phyloP scores from a whole-genome alignment of 2,888 invertebrate genomes.

The Caenorhabditis afra region DNA sequence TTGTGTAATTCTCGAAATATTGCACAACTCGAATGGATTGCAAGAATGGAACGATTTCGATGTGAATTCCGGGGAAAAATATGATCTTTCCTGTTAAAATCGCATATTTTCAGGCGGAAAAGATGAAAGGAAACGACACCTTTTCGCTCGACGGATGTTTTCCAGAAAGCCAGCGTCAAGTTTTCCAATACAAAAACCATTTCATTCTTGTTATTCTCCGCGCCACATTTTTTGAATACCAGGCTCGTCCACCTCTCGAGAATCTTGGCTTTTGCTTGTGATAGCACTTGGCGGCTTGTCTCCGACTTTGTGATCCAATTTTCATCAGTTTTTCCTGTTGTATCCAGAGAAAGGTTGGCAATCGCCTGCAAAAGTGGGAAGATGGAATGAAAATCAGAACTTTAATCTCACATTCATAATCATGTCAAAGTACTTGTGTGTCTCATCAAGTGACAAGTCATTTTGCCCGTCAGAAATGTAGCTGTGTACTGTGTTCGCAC shows the following conservation, averaged over 20 bases:
- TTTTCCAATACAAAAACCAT: constrained; percentile 50
- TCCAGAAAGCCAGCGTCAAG: constrained; percentile 66
- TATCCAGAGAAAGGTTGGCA: constrained; percentile 29
- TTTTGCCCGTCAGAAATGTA: constrained; percentile 49
- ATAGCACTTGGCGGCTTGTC: constrained; percentile 38
- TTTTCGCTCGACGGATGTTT: constrained; percentile 61
- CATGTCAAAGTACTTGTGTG: constrained; percentile 41
- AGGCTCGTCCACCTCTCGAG: constrained; percentile 54
- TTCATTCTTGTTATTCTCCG: constrained; percentile 58
- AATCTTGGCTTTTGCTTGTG: constrained; percentile 36
- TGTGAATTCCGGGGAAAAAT: constrained; percentile 69
- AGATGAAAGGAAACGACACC: not conserved
- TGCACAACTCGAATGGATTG: constrained; percentile 62
- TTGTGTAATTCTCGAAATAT: constrained; percentile 40
- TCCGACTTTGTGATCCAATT: constrained; percentile 29
- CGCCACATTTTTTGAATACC: constrained; percentile 53
- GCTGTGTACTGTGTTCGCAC: constrained; percentile 59
- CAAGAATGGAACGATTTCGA: constrained; percentile 67
- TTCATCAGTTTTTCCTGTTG: constrained; percentile 13
- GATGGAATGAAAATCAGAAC: not conserved
- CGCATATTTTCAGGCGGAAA: not conserved
- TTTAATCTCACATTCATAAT: constrained; percentile 35
- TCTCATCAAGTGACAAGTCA: constrained; percentile 49
- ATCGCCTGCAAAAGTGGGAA: constrained; percentile 30
- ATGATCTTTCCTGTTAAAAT: constrained; percentile 62